A percentile compares a stretch with the other conserved stretches of the same genome.
These are phyloP conservation scores for Leptoclinus maculatus DNA, from an alignment of 2,797 vertebrate species.

Conservation along the genomic window DNA sequence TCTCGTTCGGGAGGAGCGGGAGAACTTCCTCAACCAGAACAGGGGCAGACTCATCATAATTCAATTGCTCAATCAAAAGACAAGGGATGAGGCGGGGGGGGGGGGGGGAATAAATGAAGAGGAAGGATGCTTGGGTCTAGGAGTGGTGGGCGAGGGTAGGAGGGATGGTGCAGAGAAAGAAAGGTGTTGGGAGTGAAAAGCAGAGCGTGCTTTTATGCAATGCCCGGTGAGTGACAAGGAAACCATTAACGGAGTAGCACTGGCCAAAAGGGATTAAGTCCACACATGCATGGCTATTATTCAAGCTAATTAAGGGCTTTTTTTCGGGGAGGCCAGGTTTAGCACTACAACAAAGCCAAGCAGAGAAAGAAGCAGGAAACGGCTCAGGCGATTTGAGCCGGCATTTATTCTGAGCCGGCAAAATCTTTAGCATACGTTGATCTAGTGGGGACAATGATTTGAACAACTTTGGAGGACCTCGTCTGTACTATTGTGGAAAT, in stretches of 20 bases:
- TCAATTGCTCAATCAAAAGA: conserved; percentile 65
- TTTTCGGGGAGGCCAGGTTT: conserved; percentile 81
- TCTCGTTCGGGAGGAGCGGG: conserved; percentile 47
- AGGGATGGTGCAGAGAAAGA: conserved; percentile 61
- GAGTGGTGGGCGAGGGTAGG: conserved; percentile 49
- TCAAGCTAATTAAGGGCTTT: conserved; percentile 85
- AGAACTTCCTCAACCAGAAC: conserved; percentile 54
- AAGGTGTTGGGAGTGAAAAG: conserved; percentile 82
- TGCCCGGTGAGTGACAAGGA: conserved; percentile 85
- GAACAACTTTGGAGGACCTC: conserved; percentile 55
- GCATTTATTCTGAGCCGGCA: conserved; percentile 63
- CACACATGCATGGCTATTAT: conserved; percentile 87
- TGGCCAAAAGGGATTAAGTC: conserved; percentile 85
- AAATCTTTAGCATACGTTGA: conserved; percentile 67
- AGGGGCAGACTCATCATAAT: conserved; percentile 76
- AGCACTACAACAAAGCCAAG: conserved; percentile 80
- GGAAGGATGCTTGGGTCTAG: conserved; percentile 63
- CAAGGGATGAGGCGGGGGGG: conserved; percentile 29
- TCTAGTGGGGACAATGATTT: conserved; percentile 58
- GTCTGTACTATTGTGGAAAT: conserved; percentile 39
- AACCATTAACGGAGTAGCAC: conserved; percentile 84
- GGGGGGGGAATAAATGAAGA: conserved; percentile 59
- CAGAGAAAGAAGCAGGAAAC: conserved; percentile 82
- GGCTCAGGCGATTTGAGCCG: conserved; percentile 69
- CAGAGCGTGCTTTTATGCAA: conserved; percentile 82